Base-by-base conservation (phyloP, 1,140 invertebrate genomes). In the Pantala flavescens region DNA sequence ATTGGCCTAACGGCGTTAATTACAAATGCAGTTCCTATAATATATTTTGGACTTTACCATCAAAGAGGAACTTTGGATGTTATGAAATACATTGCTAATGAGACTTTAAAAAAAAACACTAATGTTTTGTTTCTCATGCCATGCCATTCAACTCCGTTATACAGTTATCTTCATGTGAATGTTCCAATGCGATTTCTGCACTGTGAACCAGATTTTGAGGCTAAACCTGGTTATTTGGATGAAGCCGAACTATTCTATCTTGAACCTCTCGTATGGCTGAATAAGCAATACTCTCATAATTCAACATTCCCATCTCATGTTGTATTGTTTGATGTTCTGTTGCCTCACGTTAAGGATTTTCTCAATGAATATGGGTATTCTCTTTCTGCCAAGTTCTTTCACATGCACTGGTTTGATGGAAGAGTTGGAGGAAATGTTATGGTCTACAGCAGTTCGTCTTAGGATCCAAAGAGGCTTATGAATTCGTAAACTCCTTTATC, bases 121-220 rank as follows among this genome's bases (percentile, higher is more conserved):
- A 84, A 86, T 76, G 81, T 96, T 24, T 82, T 96, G n/a, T 95
- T 95, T 83, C 83, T 97, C 21, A 96, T 94, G 87, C 95, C 95
- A 0, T 98, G 96, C 80, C 96, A 98, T 83, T 93, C 94, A 16
- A 95, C 92, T 3, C 95, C 96, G 0, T 87, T 93, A 43, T 96
- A 95, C 80, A 91, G 88, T 88, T 92, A 96, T 82, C 82, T 97
- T 0, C 95, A 97, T 81, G 79, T 85, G 24, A 94, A 96, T 81
- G 84, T 96, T 0, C 85, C 88, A 0, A 86, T 90, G 77, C 86
- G 88, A 75, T 95, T 95, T 82, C 83, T 98, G n/a, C 92, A 90
- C 24, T 98, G 96, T 80, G 90, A 95, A 79, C 95, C 96, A 5
- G 93, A 96, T 80, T 83, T 96, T 5, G 76, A 84, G 9, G 81